A percentile compares a stretch with the other conserved stretches of the same genome.
Conservation (phyloP, 1,140 invertebrate genomes). For the Eupeodes corollae region DNA sequence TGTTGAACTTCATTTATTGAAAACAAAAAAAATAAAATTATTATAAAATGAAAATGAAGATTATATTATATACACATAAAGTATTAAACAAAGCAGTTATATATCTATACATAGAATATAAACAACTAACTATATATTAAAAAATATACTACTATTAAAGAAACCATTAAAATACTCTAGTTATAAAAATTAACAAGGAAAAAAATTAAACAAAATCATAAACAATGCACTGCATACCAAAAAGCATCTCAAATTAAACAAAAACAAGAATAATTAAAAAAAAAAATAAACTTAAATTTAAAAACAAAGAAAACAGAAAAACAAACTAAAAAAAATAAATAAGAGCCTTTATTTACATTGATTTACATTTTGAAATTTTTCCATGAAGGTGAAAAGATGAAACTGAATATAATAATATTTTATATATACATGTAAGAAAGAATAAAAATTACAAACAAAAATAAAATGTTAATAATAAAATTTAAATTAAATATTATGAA, state of each 20-base stretch:
- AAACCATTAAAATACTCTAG: slow-evolving; percentile 12
- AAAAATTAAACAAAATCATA: slow-evolving; percentile 1
- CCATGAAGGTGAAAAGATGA: slow-evolving; percentile 1
- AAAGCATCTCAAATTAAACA: slow-evolving; percentile 14
- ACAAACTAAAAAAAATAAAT: too few species aligned
- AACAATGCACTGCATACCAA: slow-evolving; percentile 3
- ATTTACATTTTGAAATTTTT: too few species aligned
- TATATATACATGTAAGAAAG: slow-evolving; percentile 1
- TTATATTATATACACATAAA: too few species aligned
- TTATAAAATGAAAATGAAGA: too few species aligned
- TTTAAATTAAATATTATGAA: slow-evolving; percentile 7
- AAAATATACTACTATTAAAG: slow-evolving; percentile 12
- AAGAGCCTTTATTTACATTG: too few species aligned
- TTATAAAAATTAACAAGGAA: slow-evolving; percentile 1
- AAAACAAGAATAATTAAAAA: slow-evolving; percentile 7
- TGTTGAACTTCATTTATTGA: too few species aligned
- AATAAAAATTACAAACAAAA: slow-evolving; percentile 5
- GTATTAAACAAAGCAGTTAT: slow-evolving; percentile 3
- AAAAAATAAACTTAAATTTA: not conserved
- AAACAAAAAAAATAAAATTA: too few species aligned
- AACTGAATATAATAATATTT: slow-evolving; percentile 10
- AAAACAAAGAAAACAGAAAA: slow-evolving; percentile 1
- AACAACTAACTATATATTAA: slow-evolving; percentile 2
- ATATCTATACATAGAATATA: slow-evolving; percentile 4
- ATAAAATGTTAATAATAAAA: slow-evolving; percentile 27